Conservation (phyloP, 2,113 vertebrate genomes). For the Sinocyclocheilus rhinocerous region DNA sequence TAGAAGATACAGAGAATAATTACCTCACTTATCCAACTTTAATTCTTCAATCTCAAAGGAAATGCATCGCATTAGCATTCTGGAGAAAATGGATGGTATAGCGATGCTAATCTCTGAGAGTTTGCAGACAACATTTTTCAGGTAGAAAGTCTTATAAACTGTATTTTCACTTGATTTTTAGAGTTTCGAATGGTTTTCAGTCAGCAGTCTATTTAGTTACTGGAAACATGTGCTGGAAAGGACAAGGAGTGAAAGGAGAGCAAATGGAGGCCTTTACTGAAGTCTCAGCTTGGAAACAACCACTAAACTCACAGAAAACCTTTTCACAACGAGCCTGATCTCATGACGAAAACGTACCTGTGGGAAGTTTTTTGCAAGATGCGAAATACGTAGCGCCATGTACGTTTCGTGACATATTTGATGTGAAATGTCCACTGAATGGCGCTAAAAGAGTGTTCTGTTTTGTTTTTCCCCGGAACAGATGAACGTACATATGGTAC, state of each 20-base stretch:
- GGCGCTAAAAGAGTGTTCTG: no score
- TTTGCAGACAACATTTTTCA: background rate
- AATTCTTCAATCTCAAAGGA: conserved; percentile 22
- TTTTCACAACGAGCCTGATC: no score
- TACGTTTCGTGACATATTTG: no score
- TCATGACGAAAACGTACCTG: no score
- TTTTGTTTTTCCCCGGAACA: no score
- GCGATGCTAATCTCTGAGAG: conserved; percentile 21
- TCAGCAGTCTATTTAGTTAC: background rate
- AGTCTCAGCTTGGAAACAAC: background rate
- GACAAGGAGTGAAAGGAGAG: background rate
- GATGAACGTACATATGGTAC: no score
- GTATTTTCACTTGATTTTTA: background rate
- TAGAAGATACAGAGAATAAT: conserved; percentile 19
- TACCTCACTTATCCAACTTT: background rate
- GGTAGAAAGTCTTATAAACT: background rate
- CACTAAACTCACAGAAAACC: background rate
- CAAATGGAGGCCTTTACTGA: background rate
- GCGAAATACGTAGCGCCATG: no score
- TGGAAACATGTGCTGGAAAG: background rate
- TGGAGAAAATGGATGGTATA: background rate
- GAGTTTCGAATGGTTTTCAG: background rate
- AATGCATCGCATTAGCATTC: conserved; percentile 21
- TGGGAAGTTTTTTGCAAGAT: no score
- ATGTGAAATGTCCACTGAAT: no score